phyloP scores from a whole-genome alignment of 2,888 invertebrate genomes.

The Alsophila aescularia region DNA sequence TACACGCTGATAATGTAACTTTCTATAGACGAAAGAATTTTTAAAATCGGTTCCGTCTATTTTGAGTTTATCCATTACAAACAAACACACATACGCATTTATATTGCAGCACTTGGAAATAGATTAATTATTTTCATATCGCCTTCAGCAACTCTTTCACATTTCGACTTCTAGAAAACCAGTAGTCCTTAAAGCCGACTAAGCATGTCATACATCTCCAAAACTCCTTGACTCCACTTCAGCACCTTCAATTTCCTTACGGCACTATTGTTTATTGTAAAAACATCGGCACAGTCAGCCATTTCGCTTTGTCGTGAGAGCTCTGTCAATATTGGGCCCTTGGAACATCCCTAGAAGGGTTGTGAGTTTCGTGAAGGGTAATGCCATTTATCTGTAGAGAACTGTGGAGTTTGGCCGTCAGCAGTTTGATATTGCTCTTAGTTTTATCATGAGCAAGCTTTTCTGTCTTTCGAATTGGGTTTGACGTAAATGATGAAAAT shows the following conservation, averaged over 20 bases:
- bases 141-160: not conserved
- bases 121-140: too few species aligned
- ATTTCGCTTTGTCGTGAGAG: constrained; percentile 68
- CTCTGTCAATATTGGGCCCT: constrained; percentile 66
- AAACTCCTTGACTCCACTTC: constrained; percentile 7
- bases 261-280: constrained; percentile 57
- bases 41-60: too few species aligned
- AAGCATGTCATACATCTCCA: not conserved
- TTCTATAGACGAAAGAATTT: too few species aligned
- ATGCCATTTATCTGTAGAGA: constrained; percentile 17
- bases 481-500: not conserved
- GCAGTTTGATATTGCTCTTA: not conserved
- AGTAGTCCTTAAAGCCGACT: not conserved
- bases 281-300: constrained; percentile 57
- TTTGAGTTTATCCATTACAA: too few species aligned
- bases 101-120: too few species aligned
- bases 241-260: constrained; percentile 54
- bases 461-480: not conserved
- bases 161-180: not conserved
- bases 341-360: constrained; percentile 23
- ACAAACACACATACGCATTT: too few species aligned
- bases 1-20: too few species aligned
- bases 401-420: not conserved
- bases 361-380: constrained; percentile 15
- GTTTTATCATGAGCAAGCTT: not conserved